Conservation (phyloP, 2,797 vertebrate genomes). For the Hydrolagus colliei region DNA sequence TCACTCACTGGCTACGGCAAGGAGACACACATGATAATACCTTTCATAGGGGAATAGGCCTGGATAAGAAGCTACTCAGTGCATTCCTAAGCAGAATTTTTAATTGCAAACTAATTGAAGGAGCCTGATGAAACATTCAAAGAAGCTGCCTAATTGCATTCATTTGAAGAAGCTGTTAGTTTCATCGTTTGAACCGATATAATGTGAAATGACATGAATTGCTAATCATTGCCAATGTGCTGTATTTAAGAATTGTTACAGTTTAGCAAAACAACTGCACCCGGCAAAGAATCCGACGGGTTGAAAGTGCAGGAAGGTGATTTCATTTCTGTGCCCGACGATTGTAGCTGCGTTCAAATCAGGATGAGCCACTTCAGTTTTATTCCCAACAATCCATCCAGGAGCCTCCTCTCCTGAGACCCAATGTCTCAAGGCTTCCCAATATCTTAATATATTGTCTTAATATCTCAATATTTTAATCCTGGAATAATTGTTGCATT, state of each 20-base stretch:
- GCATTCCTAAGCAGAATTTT: no score
- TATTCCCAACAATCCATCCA: no score
- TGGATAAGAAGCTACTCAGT: not conserved
- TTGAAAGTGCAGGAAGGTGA: no score
- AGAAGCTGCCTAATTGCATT: not conserved
- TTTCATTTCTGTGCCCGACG: no score
- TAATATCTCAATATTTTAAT: no score
- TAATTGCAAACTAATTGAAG: constrained; percentile 7
- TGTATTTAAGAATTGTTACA: not conserved
- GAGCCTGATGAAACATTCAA: not conserved
- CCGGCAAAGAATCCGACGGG: no score
- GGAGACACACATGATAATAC: not conserved
- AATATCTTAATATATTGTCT: no score
- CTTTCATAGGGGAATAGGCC: not conserved
- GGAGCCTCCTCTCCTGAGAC: no score
- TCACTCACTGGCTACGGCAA: not conserved
- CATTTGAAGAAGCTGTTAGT: constrained; percentile 5
- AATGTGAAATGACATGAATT: not conserved
- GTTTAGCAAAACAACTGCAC: not conserved
- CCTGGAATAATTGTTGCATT: no score
- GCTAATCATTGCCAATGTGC: not conserved
- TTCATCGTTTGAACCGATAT: not conserved
- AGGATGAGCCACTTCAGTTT: no score
- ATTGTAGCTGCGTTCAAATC: no score
- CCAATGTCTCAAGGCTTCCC: no score